Evolutionary conservation across 2,888 invertebrate species (phyloP).

Genomic region (Euclidia mi): DNA sequence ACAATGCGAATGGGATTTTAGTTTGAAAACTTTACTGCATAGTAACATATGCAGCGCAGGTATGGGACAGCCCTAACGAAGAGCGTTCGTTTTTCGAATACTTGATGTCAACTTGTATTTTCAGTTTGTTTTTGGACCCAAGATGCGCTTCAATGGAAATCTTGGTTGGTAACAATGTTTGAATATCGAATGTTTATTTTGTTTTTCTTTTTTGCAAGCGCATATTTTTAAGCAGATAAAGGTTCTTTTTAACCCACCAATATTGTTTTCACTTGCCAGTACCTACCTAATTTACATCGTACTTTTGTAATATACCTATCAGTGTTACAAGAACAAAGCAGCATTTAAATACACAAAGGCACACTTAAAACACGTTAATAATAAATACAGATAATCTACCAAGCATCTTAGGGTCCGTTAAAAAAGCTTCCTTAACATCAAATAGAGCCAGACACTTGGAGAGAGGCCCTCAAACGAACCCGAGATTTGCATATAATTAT

Average conservation of each 20-base stretch:
- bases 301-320: too few species aligned
- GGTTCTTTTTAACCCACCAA: too few species aligned
- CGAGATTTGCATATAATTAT: conserved; percentile 89
- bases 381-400: conserved; percentile 48
- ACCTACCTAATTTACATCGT: too few species aligned
- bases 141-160: conserved; percentile 34
- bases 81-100: conserved; percentile 80
- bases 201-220: neutral
- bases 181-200: conserved; percentile 41
- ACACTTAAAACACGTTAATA: conserved; percentile 38
- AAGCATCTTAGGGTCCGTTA: conserved; percentile 50
- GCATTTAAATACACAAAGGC: neutral
- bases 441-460: conserved; percentile 62
- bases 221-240: too few species aligned
- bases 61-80: conserved; percentile 85
- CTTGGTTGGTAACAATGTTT: conserved; percentile 43
- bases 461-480: conserved; percentile 75
- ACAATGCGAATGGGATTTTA: conserved; percentile 79
- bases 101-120: conserved; percentile 78
- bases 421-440: conserved; percentile 64
- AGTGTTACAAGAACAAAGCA: neutral
- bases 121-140: conserved; percentile 49
- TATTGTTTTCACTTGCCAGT: too few species aligned
- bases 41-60: conserved; percentile 89
- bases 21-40: conserved; percentile 75